Evolutionary conservation across 1,140 invertebrate species (phyloP).

Genomic region (Formica exsecta): DNA sequence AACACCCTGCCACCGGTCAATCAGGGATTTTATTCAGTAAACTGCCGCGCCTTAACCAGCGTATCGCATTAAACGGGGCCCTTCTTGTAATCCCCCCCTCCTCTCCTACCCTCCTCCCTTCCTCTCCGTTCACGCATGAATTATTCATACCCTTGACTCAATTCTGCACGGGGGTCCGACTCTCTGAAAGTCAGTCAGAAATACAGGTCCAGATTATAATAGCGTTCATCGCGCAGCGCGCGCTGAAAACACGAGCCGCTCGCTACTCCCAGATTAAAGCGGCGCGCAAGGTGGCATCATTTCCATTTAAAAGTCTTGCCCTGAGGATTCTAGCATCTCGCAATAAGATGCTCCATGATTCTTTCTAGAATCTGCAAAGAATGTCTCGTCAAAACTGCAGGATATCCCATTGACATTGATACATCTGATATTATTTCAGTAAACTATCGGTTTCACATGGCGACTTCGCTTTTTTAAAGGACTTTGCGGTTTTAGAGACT

Average conservation of each 20-base stretch:
- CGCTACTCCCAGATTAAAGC: conserved; percentile 56
- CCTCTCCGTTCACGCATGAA: conserved; percentile 74
- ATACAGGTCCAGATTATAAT: conserved; percentile 81
- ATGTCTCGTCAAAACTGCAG: too few relatives aligned
- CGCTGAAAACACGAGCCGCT: conserved; percentile 70
- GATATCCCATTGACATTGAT: conserved; percentile 2
- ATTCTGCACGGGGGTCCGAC: conserved; percentile 81
- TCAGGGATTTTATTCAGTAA: conserved; percentile 83
- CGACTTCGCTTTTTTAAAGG: not conserved
- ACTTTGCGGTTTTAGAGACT: not conserved
- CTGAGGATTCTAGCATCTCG: not conserved
- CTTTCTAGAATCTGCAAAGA: not conserved
- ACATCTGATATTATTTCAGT: conserved; percentile 31
- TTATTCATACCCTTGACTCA: conserved; percentile 83
- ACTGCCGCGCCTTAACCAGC: conserved; percentile 81
- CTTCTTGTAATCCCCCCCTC: conserved; percentile 67
- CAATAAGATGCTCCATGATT: not conserved
- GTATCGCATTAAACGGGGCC: conserved; percentile 83
- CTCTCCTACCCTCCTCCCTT: conserved; percentile 18
- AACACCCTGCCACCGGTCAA: conserved; percentile 81
- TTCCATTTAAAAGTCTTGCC: conserved; percentile 74
- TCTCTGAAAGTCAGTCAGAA: conserved; percentile 81
- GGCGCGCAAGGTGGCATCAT: conserved; percentile 68
- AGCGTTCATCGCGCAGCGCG: conserved; percentile 70
- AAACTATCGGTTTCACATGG: not conserved